Evolutionary conservation across 2,888 invertebrate genomes (phyloP), one percentile per base, ranked within the genome.

Genomic region (Sussaba pulchella): DNA sequence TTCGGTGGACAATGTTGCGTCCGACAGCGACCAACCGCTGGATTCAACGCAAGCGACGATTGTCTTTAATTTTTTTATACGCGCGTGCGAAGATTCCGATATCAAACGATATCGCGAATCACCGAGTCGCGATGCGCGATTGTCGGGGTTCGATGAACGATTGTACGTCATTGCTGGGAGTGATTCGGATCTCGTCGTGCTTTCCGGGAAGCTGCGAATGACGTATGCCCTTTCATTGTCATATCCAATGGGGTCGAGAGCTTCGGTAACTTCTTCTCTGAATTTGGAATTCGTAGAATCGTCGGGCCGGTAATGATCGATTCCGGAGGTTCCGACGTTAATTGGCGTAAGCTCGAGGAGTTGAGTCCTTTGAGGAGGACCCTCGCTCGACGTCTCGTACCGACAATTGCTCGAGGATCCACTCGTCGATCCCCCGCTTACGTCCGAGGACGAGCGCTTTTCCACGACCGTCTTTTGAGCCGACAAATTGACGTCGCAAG

Each of bases 381-480:
- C 88, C 45, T 88, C 88, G 80, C 87, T 88, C 26, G 89, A 86
- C 19, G 89, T 88, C 66, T 88, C 87, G 78, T 88, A 89, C 45
- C 84, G 79, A n/a, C 75, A 75, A 64, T 79, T 73, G 31, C 76
- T 79, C 70, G 78, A 72, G 10, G 82, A 78, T 45, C 41, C 71
- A 17, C 74, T 79, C 19, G 77, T 77, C 52, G 81, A 72, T 8
- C 41, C 69, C 14, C 59, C 54, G 64, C 71, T 81, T 12, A 71
- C 54, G 64, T 59, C 67, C 47, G 63, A 45, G 19, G 69, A 41
- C 24, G 75, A 61, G 8, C 31, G 47, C 19, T 71, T 67, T 39
- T 43, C 54, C n/a, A 4, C 14, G 9, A 50, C n/a, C 10, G 71
- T 76, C 26, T 63, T 69, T 47, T 52, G 61, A 61, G 73, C 50